Conservation (phyloP, 2,113 vertebrate genomes). For the Phalacrocorax pelagicus region DNA sequence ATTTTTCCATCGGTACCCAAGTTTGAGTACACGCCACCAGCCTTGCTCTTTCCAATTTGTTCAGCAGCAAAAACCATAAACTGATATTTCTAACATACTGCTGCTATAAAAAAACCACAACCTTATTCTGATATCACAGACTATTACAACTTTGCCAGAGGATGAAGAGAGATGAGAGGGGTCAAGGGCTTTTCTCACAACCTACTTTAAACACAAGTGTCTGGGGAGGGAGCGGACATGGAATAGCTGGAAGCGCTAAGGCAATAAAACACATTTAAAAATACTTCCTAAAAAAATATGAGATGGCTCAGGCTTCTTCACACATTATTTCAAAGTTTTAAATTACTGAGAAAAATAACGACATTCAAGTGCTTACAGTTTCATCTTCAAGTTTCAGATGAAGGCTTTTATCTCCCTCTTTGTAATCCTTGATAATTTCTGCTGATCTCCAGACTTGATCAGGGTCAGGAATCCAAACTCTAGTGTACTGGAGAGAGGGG, state of each 20-base stretch:
- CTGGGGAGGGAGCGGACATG: background rate
- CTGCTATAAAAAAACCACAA: background rate
- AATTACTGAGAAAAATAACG: background rate
- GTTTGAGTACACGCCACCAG: background rate
- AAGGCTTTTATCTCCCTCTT: conserved; percentile 84
- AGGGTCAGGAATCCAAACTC: conserved; percentile 94
- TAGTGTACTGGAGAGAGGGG: conserved; percentile 79
- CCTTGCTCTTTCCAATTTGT: background rate
- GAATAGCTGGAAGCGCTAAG: background rate
- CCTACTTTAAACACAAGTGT: background rate
- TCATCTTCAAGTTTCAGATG: conserved; percentile 92
- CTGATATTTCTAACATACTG: background rate
- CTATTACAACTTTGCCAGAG: background rate
- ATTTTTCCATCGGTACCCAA: background rate
- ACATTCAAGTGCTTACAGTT: conserved; percentile 71
- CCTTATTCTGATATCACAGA: background rate
- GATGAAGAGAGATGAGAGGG: background rate
- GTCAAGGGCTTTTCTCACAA: background rate
- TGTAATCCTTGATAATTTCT: conserved; percentile 89
- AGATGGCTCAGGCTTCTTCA: background rate
- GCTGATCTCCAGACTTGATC: conserved; percentile 91
- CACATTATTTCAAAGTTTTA: background rate
- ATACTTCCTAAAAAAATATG: background rate
- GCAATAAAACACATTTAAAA: background rate
- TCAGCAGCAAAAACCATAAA: background rate